Base-by-base conservation (phyloP, 2,797 vertebrate species). In the Xenopus petersii region DNA sequence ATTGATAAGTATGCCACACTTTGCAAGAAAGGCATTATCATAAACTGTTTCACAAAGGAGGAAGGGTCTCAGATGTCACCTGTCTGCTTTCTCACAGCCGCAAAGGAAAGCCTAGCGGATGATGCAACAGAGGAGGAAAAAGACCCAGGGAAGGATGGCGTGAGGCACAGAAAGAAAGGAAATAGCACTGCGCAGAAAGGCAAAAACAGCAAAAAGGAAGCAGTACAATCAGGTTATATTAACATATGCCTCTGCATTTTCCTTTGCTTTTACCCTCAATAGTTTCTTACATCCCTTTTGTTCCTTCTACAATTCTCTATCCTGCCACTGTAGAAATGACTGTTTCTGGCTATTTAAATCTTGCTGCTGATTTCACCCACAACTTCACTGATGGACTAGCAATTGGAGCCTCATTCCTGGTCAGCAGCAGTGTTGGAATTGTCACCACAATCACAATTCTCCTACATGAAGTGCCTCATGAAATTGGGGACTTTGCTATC, bases 401-500 rank as follows among this genome's bases (percentile, higher is more conserved):
- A 0, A 94, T 97, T 67, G 95, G 95, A 0, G 95, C 95, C 1
- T 96, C 95, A 0, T 98, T 96, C 84, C 87, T 94, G 83, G 95
- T 93, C 0, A 75, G 93, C 51, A 87, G 86, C 21, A 86, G 89
- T 0, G 89, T 97, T 0, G 95, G 95, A 2, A 74, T 90, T 3
- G 81, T 97, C 77, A 98, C 95, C 83, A 95, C 95, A 3, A 66
- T 96, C 82, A 96, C 95, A 8, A 96, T 98, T 81, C 89, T 98
- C 72, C 90, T 98, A 49, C 95, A 98, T 1, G 95, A 98, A 82
- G 94, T 98, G 42, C 95, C 95, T 0, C 95, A 98, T 10, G 95
- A 98, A 88, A 93, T 97, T 0, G 95, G 95, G 15, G 95, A 97
- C 83, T 95, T 97, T 3, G 95, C 95, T 83, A 97, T 98, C 84